Base-by-base conservation (phyloP, 1,140 invertebrate species). In the Pogonognathellus flavescens region DNA sequence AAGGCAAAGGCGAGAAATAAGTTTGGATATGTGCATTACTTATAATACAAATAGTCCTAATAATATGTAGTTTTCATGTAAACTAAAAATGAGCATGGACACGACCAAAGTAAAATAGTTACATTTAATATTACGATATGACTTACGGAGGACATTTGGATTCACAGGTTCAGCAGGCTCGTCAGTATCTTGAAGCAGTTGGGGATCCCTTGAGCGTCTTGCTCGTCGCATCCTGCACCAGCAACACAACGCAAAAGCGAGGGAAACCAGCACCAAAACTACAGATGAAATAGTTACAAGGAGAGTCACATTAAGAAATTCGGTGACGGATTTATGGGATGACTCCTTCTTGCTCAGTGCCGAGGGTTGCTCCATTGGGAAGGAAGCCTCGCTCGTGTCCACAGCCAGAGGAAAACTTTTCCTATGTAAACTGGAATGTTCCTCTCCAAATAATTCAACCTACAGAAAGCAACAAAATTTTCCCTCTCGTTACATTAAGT, bases 341-440 rank as follows among this genome's bases (percentile, higher is more conserved):
- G 85, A 84, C 72, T 86, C 52, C 55, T 72, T 83, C 55, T 86
- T 52, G 70, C 83, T 86, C 31, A 86, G 82, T 62, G 85, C 72
- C 18, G 80, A 62, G 41, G 49, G 83, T 84, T 84, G 57, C 31
- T 80, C 70, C 50, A 59, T 80, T 25, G 86, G 83, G 76, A 85
- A 87, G 41, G 84, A 87, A 16, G 86, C 86, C 49, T 85, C 84
- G 49, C 86, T 87, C 52, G 86, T 87, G 84, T 87, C 84, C 84
- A 87, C 62, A 83, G 80, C 62, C 76, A 87, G 53, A 22, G 84
- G 86, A 41, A 85, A 62, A 87, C 84, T 85, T 66, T 83, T 85
- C 83, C 49, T 55, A 80, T 66, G 25, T 55, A 66, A 82, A 52
- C 60, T 52, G 49, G 52, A 66, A 50, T 55, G 41, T 84, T 82